Conservation (phyloP, 2,797 vertebrate genomes). For the Caiman crocodilus region DNA sequence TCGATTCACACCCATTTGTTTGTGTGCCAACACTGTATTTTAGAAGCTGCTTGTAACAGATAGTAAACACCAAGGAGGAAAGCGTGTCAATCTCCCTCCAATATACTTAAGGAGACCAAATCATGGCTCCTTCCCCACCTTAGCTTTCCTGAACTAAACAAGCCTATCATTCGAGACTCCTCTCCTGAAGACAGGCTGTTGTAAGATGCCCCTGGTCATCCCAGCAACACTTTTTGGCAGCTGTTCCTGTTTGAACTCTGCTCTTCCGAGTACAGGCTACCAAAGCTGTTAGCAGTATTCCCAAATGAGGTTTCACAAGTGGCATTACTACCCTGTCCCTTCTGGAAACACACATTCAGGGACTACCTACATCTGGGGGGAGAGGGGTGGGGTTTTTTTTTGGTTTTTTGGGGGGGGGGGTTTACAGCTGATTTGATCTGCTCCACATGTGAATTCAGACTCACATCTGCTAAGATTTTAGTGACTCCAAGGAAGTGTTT, state of each 20-base stretch:
- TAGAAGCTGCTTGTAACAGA: background rate
- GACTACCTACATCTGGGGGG: background rate
- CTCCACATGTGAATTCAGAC: background rate
- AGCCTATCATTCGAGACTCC: background rate
- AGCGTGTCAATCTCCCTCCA: background rate
- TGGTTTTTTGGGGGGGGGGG: too few relatives aligned
- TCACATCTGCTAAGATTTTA: background rate
- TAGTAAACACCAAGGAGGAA: background rate
- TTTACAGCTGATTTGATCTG: background rate
- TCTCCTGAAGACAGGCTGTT: background rate
- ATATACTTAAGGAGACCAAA: background rate
- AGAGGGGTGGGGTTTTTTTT: too few relatives aligned
- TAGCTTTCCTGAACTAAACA: background rate
- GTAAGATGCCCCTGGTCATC: background rate
- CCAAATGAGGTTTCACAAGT: background rate
- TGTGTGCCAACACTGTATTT: too few relatives aligned
- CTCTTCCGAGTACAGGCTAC: background rate
- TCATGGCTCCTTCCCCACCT: accelerated
- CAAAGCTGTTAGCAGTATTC: accelerated
- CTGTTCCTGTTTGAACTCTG: background rate
- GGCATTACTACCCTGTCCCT: background rate
- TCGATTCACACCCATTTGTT: too few relatives aligned
- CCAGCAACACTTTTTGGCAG: background rate
- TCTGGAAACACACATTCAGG: background rate
- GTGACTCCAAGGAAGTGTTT: background rate